Evolutionary conservation across 2,113 vertebrate species (phyloP), one percentile per base, ranked within the genome.

Genomic region (Larimichthys crocea): DNA sequence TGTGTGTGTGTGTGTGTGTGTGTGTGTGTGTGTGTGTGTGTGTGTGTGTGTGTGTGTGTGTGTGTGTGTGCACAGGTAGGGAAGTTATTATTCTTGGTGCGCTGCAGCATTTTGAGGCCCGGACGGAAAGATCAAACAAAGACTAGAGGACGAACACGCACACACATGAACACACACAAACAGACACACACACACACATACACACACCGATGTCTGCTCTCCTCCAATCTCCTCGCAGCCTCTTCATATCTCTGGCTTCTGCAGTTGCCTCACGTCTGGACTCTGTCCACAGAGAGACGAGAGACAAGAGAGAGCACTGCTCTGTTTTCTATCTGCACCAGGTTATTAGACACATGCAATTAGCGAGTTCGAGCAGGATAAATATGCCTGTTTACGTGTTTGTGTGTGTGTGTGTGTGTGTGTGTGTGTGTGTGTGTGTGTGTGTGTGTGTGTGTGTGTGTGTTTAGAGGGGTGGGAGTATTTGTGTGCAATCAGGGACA

Each of bases 101-200:
- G 76, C 76, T 81, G 89, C 90, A 76, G 81, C 71, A 74, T 91
- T 87, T 83, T 83, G 76, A 83, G 87, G 77, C 69, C 92, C 49
- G 26, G 84, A 71, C 68, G 59, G 79, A 89, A 76, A 93, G 90
- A 92, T 94, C 91, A 94, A 92, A 93, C 92, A 94, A 92, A 92
- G 88, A 92, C 76, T 29, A 74, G 84, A 86, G 83, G 79, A 90
- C 49, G 14, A 74, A 82, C 55, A 63, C 31, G 74, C 76, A 53
- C 10, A 74, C 35, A 22, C 57, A 65, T 17, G 42, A 17, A 65
- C 62, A 69, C 66, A 44, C 20, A 35, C 40, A 53, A 12, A 60
- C 75, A 70, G 8, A 62, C 12, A 44, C 48, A 57, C 14, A 56
- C 17, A 63, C 19, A 79, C 62, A 64, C 85, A 65, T 14, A 57